phyloP scores from a whole-genome alignment of 2,113 vertebrate species.

The Sakesphorus luctuosus region DNA sequence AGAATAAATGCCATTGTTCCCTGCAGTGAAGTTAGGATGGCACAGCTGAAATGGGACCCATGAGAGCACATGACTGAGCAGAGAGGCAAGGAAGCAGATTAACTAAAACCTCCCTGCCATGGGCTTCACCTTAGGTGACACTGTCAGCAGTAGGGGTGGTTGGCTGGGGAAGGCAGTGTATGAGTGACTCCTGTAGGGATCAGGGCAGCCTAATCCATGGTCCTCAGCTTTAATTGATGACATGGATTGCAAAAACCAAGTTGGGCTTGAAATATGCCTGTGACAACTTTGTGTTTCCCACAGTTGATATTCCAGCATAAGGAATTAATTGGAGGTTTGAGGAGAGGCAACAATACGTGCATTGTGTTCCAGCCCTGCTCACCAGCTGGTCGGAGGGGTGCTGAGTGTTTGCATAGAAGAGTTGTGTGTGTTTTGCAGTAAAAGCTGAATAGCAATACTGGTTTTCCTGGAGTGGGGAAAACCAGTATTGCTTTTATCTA shows the following conservation, averaged over 20 bases:
- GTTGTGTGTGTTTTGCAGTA: neutral
- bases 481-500: neutral
- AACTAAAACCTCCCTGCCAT: neutral
- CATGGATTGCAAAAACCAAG: neutral
- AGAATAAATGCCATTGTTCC: neutral
- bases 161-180: neutral
- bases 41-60: neutral
- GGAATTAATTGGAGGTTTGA: neutral
- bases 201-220: neutral
- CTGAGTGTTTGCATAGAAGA: neutral
- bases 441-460: neutral
- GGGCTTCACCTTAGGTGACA: neutral
- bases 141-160: neutral
- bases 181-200: neutral
- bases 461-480: neutral
- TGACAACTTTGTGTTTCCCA: neutral
- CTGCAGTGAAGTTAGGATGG: neutral
- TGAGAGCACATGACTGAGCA: neutral
- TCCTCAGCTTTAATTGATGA: neutral
- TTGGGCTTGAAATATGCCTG: neutral
- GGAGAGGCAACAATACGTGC: fast-evolving
- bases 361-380: neutral
- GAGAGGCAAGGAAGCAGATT: neutral
- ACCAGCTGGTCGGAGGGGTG: neutral
- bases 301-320: neutral